Percentiles rank a stretch among this genome's conserved stretches.
Conservation (phyloP, 2,113 vertebrate genomes). For the Patagioenas fasciata region DNA sequence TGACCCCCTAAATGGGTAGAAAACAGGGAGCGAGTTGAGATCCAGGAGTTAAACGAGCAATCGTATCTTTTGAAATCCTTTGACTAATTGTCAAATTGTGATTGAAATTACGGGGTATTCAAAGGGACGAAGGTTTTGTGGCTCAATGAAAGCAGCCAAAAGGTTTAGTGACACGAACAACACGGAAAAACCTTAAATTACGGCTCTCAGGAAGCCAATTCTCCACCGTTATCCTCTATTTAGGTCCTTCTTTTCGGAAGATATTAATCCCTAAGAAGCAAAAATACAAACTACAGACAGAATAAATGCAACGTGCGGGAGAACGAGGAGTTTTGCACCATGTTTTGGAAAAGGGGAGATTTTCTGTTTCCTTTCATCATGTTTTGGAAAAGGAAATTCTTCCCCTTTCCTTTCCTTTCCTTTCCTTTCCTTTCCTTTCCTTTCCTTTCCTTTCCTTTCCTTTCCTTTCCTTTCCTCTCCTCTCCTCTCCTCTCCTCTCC, state of each 20-base stretch:
- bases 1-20: constrained; percentile 82
- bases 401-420: neutral
- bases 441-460: too few species aligned
- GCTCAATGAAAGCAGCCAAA: neutral
- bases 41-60: neutral
- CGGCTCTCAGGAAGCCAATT: neutral
- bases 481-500: too few species aligned
- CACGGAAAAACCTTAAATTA: neutral
- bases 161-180: neutral
- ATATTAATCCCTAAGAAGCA: neutral
- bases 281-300: neutral
- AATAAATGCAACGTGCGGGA: accelerated
- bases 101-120: neutral
- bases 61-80: neutral
- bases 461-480: too few species aligned
- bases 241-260: neutral
- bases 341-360: neutral
- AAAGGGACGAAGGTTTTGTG: neutral
- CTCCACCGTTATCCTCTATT: neutral
- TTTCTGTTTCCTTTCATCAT: too few species aligned
- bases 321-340: neutral
- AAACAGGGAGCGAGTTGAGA: neutral
- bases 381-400: too few species aligned
- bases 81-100: neutral
- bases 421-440: too few species aligned